Conservation (phyloP, 2,113 vertebrate species). For the Protobothrops mucrosquamatus region DNA sequence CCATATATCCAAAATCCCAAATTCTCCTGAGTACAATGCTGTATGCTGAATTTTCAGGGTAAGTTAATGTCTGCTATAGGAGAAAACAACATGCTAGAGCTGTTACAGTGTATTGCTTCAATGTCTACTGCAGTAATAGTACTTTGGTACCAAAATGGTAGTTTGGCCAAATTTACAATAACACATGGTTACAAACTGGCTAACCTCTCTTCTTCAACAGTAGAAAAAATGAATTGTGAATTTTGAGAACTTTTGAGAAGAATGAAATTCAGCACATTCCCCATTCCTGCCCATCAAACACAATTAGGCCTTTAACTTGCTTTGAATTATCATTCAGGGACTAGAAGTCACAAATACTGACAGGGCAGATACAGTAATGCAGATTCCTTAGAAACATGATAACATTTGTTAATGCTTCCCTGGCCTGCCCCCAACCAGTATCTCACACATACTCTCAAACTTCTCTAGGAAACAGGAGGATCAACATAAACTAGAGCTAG, state of each 20-base stretch:
- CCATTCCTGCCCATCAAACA: not conserved
- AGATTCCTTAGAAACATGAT: not conserved
- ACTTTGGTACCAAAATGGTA: not conserved
- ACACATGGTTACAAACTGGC: not conserved
- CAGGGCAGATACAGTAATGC: rapidly evolving
- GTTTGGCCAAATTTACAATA: not conserved
- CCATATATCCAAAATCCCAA: not conserved
- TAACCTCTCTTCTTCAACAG: not conserved
- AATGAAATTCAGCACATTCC: not conserved
- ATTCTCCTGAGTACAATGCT: not conserved
- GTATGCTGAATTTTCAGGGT: not conserved
- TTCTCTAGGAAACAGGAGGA: not conserved
- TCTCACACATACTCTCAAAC: rapidly evolving
- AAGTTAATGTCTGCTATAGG: not conserved
- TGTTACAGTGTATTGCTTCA: not conserved
- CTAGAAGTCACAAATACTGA: not conserved
- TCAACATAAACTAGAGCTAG: not conserved
- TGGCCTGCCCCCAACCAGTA: rapidly evolving
- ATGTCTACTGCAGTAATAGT: not conserved
- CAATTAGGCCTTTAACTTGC: not conserved
- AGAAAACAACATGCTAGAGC: not conserved
- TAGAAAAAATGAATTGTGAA: not conserved
- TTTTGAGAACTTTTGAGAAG: not conserved
- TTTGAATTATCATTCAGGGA: not conserved
- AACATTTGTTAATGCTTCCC: not conserved